Percentiles rank a stretch among this genome's conserved stretches.
These are phyloP conservation scores for Leuciscus waleckii DNA, from an alignment of 2,797 vertebrate genomes.

Conservation along the genomic window DNA sequence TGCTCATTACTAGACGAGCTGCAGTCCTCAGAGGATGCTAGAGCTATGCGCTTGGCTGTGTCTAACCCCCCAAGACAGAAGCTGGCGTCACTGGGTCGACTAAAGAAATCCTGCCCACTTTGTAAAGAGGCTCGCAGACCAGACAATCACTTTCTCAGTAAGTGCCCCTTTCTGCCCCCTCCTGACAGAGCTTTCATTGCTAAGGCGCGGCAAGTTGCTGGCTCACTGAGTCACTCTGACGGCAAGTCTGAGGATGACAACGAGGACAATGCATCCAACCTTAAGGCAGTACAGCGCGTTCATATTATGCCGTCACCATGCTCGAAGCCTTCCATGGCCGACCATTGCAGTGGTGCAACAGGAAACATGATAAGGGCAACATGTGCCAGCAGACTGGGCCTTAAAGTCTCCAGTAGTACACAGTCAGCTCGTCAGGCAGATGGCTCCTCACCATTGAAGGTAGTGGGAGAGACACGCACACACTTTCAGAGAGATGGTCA, in stretches of 20 bases:
- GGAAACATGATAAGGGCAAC: slow-evolving; percentile 8
- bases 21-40: neutral
- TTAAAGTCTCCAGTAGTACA: neutral
- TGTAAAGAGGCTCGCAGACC: neutral
- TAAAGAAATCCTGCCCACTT: neutral
- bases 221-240: neutral
- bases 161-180: neutral
- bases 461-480: neutral
- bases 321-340: neutral
- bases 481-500: neutral
- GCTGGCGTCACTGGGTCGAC: neutral
- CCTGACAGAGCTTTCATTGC: neutral
- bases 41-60: no score
- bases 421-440: neutral
- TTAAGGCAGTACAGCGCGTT: neutral
- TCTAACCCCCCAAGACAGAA: neutral
- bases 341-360: neutral
- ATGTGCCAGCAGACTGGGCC: neutral
- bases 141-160: neutral
- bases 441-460: slow-evolving; percentile 14
- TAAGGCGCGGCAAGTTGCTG: neutral
- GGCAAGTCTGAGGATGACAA: neutral
- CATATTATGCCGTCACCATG: neutral
- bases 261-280: neutral
- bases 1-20: neutral